Evolutionary conservation across 2,113 vertebrate species (phyloP).

Genomic region (Malurus cyaneus): DNA sequence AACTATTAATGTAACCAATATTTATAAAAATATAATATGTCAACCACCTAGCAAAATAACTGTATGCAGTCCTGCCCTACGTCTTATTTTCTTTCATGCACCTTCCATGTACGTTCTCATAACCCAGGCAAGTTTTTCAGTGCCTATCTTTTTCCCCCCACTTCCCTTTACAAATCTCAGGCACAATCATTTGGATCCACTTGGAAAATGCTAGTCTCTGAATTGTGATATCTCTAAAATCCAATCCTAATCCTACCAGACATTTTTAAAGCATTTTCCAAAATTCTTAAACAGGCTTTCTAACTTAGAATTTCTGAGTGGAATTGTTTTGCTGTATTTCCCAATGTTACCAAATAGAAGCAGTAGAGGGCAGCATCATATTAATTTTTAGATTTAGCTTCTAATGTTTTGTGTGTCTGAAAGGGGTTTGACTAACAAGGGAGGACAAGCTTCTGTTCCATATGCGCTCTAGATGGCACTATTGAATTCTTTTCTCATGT

Average conservation of each 20-base stretch:
- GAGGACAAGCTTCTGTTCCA: background rate
- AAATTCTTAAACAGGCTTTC: background rate
- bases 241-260: background rate
- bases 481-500: background rate
- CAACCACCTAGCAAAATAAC: background rate
- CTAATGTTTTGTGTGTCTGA: background rate
- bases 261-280: background rate
- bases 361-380: constrained; percentile 19
- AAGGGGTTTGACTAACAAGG: background rate
- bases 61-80: background rate
- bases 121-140: background rate
- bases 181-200: background rate
- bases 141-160: background rate
- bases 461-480: constrained; percentile 62
- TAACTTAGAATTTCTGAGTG: background rate
- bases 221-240: background rate
- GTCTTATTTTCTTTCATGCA: background rate
- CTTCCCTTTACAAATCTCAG: background rate
- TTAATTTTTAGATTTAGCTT: background rate
- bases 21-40: background rate
- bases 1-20: background rate
- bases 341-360: background rate
- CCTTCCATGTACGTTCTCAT: background rate
- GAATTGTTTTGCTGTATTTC: background rate
- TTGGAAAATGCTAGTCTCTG: background rate